These are phyloP conservation scores for Channa maculata DNA, from an alignment of 2,113 vertebrate species.

Conservation along the genomic window DNA sequence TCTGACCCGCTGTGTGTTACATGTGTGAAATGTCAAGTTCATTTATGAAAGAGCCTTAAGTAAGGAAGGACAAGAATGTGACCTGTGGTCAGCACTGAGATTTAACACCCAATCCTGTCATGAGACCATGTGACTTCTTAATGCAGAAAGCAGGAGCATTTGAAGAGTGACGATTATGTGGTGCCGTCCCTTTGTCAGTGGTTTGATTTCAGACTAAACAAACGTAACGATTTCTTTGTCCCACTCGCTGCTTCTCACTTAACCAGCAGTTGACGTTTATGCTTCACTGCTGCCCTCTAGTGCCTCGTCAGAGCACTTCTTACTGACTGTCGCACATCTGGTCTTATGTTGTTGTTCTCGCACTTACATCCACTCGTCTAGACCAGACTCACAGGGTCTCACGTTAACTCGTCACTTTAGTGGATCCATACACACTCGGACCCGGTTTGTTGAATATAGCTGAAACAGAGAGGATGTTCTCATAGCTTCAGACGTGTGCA, in stretches of 20 bases:
- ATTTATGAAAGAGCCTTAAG: too few species aligned
- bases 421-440: constrained; percentile 7
- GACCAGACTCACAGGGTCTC: too few species aligned
- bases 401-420: constrained; percentile 26
- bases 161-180: constrained; percentile 23
- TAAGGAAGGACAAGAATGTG: too few species aligned
- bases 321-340: not conserved
- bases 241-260: not conserved
- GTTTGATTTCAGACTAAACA: not conserved
- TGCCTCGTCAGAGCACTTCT: not conserved
- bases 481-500: constrained; percentile 19
- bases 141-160: not conserved
- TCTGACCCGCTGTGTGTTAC: too few species aligned
- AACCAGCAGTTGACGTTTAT: not conserved
- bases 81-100: too few species aligned
- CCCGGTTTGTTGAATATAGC: not conserved
- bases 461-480: not conserved
- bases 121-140: too few species aligned
- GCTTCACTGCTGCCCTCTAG: too few species aligned
- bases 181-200: constrained; percentile 7
- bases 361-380: too few species aligned
- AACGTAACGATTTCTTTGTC: not conserved
- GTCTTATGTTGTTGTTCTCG: too few species aligned
- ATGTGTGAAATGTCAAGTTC: too few species aligned
- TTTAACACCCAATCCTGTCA: too few species aligned